Evolutionary conservation across 1,140 invertebrate species (phyloP).

Genomic region (Drosophila asahinai): DNA sequence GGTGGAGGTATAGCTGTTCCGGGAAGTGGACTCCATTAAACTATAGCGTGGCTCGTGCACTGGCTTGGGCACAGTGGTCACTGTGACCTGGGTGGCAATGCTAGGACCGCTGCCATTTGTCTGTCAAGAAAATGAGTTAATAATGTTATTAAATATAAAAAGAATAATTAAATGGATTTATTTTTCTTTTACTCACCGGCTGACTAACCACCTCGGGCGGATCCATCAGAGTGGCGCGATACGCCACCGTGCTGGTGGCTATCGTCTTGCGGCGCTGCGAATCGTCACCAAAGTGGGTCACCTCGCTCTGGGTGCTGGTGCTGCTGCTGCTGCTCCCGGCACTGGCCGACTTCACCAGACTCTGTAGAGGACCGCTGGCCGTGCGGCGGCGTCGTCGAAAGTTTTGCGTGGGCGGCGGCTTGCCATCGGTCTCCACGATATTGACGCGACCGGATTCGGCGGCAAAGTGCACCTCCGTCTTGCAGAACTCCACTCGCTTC

Average conservation of each 20-base stretch:
- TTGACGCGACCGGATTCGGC: conserved; percentile 93
- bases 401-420: conserved; percentile 92
- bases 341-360: conserved; percentile 74
- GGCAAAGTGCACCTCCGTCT: conserved; percentile 94
- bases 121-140: not conserved
- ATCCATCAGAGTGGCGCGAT: conserved; percentile 73
- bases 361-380: conserved; percentile 80
- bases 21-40: conserved; percentile 59
- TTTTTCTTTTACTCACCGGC: conserved; percentile 21
- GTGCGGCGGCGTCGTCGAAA: conserved; percentile 89
- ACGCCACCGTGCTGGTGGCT: conserved; percentile 70
- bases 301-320: conserved; percentile 41
- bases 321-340: conserved; percentile 20
- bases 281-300: conserved; percentile 76
- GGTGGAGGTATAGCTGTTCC: conserved; percentile 75
- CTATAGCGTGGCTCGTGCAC: conserved; percentile 56
- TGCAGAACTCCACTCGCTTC: conserved; percentile 93
- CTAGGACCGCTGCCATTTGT: not conserved
- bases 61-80: conserved; percentile 55
- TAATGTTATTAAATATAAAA: not conserved
- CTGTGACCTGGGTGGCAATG: conserved; percentile 61
- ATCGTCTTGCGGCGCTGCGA: conserved; percentile 52
- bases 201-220: conserved; percentile 63
- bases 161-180: not conserved
- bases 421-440: conserved; percentile 94